Base-by-base conservation (phyloP, 1,140 invertebrate genomes). In the Nautilus pompilius region DNA sequence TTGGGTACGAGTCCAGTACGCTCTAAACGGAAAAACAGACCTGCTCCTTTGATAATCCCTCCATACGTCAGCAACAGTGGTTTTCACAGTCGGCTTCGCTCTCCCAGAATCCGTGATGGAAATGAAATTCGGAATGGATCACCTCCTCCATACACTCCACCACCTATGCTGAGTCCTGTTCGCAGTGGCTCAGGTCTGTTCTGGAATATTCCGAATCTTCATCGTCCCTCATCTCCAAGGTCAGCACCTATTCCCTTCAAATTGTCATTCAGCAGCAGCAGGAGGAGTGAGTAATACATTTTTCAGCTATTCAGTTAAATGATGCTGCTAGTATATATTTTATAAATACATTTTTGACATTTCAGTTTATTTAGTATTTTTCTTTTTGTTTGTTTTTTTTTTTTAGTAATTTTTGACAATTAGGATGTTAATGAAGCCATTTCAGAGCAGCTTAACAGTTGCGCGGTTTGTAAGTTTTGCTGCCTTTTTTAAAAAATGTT, bases 141-240 rank as follows among this genome's bases (percentile, higher is more conserved):
- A 15, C 87, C 78, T 45, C 78, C 79, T 8, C 80, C 81, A 4
- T 96, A 94, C 76, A 98, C 94, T 0, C 94, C 95, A 2, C 91
- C 93, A 32, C 95, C 95, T 0, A 94, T 97, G 71, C 82, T 98
- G 15, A 92, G 92, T 77, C 95, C 95, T 0, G 90, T 91, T 51
- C 86, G 95, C 68, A 88, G 89, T 71, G 93, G 93, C 5, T 87
- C 90, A 0, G 95, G 95, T 0, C 82, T 97, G 0, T 95, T 95
- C 75, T 89, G 89, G 67, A 80, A 83, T 10, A 68, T 84, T 29
- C 78, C 73, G 28, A 69, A 67, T 33, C 60, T 62, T 17, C 59
- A 60, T 24, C 65, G 66, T 36, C 75, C 77, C 30, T 57, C 67
- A 8, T 77, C 75, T 28, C 74, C 79, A 33, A 72, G 67, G 53